Percentiles rank a stretch among this genome's conserved stretches.
These are phyloP conservation scores for Syrphus vitripennis DNA, from an alignment of 2,888 invertebrate genomes.

Conservation along the genomic window DNA sequence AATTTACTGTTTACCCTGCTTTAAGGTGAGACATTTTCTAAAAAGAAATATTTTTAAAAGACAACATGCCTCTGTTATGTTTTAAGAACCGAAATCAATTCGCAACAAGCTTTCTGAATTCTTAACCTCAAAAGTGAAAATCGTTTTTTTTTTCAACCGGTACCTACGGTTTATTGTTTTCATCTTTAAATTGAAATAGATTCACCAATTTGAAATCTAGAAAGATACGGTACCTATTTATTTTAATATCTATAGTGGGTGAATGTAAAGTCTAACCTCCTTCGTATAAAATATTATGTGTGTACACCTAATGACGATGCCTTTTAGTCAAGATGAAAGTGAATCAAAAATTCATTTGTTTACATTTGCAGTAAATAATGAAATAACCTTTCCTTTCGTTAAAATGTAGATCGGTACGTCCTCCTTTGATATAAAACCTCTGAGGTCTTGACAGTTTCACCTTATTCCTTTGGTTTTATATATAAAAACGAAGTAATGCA, in stretches of 20 bases:
- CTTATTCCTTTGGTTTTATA: not conserved
- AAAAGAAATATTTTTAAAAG: too few relatives aligned
- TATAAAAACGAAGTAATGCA: not conserved
- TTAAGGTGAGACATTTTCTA: too few relatives aligned
- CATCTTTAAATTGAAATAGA: too few relatives aligned
- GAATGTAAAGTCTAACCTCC: not conserved
- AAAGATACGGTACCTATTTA: not conserved
- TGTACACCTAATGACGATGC: not conserved
- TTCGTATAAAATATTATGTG: not conserved
- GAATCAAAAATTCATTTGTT: constrained; percentile 45
- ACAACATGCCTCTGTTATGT: too few relatives aligned
- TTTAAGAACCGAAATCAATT: too few relatives aligned
- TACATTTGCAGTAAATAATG: constrained; percentile 50
- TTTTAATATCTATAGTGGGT: not conserved
- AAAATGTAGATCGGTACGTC: too few relatives aligned
- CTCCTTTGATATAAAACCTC: constrained; percentile 5
- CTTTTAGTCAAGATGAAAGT: constrained; percentile 1
- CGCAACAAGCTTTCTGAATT: too few relatives aligned
- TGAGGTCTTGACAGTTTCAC: constrained; percentile 34
- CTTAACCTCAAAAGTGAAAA: too few relatives aligned
- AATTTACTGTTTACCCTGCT: too few relatives aligned
- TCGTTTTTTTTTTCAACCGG: too few relatives aligned
- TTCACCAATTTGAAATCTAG: not conserved
- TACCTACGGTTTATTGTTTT: too few relatives aligned
- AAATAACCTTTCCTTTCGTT: not conserved